These are phyloP conservation scores for Antheraea mylitta DNA, from an alignment of 1,140 invertebrate genomes.

Conservation along the genomic window DNA sequence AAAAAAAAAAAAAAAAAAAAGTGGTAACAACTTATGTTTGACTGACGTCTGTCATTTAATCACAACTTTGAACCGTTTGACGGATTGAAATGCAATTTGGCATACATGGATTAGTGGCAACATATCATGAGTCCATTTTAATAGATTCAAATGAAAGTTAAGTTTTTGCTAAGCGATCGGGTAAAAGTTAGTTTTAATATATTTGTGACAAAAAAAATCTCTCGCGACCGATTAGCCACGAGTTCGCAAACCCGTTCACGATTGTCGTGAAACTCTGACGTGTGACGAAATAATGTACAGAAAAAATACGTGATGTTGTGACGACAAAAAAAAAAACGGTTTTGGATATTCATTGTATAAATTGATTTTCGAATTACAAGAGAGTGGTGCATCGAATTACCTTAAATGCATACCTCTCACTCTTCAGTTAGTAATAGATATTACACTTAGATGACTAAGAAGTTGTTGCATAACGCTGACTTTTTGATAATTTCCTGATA, in stretches of 20 bases:
- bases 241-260: neutral
- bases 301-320: constrained; percentile 1
- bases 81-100: too few species aligned
- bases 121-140: too few species aligned
- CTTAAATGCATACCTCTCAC: neutral
- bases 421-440: neutral
- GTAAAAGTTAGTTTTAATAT: too few species aligned
- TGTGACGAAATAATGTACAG: neutral
- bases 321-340: neutral
- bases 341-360: neutral
- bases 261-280: neutral
- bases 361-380: neutral
- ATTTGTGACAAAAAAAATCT: neutral
- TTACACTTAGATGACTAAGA: neutral
- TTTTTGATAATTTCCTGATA: neutral
- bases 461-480: neutral
- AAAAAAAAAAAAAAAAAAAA: too few species aligned
- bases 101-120: too few species aligned
- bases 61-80: too few species aligned
- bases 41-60: too few species aligned
- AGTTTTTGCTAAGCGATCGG: too few species aligned
- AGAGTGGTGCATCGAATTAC: neutral
- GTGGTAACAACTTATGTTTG: too few species aligned
- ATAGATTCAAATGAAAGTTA: too few species aligned
- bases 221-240: neutral